Evolutionary conservation across 2,113 vertebrate species (phyloP).

Genomic region (Onychorhynchus coronatus): DNA sequence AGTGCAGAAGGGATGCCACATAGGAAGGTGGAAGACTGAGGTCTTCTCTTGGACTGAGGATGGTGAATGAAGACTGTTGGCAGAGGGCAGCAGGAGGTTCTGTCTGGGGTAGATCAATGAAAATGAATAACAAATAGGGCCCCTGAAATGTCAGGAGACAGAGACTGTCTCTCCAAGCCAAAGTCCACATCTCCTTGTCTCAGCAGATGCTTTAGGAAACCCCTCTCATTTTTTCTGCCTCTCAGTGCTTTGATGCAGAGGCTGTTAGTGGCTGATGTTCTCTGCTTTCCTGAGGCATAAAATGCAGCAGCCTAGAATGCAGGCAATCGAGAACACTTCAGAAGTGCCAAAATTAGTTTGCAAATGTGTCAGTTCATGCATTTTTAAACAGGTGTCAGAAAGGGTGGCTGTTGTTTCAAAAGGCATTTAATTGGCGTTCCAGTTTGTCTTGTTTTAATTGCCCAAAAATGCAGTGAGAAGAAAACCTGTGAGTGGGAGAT

Average conservation of each 20-base stretch:
- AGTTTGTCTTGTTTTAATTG: conserved; percentile 45
- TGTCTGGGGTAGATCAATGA: neutral
- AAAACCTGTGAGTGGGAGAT: neutral
- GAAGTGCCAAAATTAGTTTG: neutral
- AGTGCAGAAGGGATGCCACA: neutral
- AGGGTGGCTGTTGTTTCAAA: neutral
- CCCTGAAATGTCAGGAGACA: neutral
- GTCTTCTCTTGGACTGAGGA: neutral
- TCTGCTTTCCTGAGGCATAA: neutral
- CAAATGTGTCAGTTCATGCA: conserved; percentile 15
- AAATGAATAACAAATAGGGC: neutral
- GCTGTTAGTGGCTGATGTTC: neutral
- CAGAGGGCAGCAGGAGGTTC: neutral
- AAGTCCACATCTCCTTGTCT: neutral
- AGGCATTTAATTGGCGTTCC: conserved; percentile 32
- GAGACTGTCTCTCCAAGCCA: neutral
- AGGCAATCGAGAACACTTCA: neutral
- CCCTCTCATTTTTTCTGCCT: neutral
- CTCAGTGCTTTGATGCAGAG: fast-evolving
- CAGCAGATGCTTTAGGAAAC: neutral
- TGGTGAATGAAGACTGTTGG: neutral
- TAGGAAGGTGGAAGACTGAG: neutral
- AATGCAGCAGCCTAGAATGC: neutral
- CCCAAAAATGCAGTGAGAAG: conserved; percentile 32
- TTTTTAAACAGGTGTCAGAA: conserved; percentile 28